These are phyloP conservation scores for Triops cancriformis DNA, from an alignment of 1,140 invertebrate genomes.

Conservation along the genomic window DNA sequence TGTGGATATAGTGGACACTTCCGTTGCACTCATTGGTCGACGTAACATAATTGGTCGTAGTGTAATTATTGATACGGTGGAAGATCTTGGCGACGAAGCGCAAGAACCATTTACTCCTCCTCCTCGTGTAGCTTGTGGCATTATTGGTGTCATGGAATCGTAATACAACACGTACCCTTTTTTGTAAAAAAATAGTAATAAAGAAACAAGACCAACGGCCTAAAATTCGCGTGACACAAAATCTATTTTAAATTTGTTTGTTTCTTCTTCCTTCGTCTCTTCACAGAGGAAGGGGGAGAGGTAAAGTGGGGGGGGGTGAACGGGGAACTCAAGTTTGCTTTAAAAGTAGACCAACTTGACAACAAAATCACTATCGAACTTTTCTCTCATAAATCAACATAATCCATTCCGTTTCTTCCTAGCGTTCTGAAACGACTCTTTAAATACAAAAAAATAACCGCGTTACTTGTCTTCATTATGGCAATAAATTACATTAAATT, in stretches of 20 bases:
- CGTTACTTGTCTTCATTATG: not conserved
- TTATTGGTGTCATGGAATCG: slow-evolving; percentile 42
- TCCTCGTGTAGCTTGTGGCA: slow-evolving; percentile 66
- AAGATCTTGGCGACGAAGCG: slow-evolving; percentile 63
- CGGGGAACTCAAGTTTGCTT: not conserved
- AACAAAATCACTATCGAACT: not conserved
- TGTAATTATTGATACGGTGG: slow-evolving; percentile 60
- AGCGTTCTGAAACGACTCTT: not conserved
- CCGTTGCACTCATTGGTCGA: slow-evolving; percentile 53
- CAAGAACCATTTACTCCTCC: slow-evolving; percentile 55
- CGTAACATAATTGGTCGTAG: slow-evolving; percentile 64
- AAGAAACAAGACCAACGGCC: not conserved
- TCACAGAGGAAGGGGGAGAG: not conserved
- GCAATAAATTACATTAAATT: slow-evolving; percentile 6
- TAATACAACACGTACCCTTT: not conserved
- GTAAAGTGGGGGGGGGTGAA: not conserved
- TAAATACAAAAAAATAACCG: not conserved
- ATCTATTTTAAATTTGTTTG: not conserved
- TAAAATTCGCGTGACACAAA: not conserved
- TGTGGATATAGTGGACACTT: slow-evolving; percentile 53
- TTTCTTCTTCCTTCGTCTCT: not conserved
- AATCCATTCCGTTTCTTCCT: not conserved
- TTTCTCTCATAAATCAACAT: not conserved
- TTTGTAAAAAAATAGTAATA: not conserved
- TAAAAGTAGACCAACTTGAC: not conserved